Evolutionary conservation across 1,140 invertebrate species (phyloP).

Genomic region (Papilio helenus): DNA sequence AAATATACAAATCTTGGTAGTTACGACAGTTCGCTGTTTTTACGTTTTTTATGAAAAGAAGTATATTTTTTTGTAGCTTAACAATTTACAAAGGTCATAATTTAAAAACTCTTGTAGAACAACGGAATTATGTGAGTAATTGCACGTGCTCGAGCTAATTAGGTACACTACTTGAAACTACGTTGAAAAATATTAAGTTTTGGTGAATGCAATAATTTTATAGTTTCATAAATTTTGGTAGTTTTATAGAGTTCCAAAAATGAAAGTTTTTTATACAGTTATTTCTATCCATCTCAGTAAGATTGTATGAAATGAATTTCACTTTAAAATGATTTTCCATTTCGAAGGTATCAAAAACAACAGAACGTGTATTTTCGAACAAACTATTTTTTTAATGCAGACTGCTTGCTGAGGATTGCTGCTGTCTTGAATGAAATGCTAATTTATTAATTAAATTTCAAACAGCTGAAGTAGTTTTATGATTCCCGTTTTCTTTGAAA

Average conservation of each 20-base stretch:
- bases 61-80: background rate
- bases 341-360: background rate
- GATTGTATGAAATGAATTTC: background rate
- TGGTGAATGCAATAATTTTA: too few species aligned
- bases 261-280: background rate
- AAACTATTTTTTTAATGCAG: background rate
- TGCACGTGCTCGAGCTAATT: too few species aligned
- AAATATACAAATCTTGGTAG: too few species aligned
- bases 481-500: background rate
- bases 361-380: background rate
- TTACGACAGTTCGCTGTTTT: background rate
- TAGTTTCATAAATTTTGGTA: too few species aligned
- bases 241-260: too few species aligned
- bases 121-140: background rate
- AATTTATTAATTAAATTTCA: slow-evolving; percentile 27
- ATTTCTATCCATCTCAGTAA: background rate
- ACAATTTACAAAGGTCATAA: background rate
- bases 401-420: background rate
- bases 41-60: background rate
- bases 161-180: too few species aligned
- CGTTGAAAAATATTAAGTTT: too few species aligned
- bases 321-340: background rate
- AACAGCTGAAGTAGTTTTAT: slow-evolving; percentile 7
- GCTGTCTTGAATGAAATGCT: slow-evolving; percentile 4
- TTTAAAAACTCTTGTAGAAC: background rate